Evolutionary conservation across 2,113 vertebrate species (phyloP).

Genomic region (Pipa parva): DNA sequence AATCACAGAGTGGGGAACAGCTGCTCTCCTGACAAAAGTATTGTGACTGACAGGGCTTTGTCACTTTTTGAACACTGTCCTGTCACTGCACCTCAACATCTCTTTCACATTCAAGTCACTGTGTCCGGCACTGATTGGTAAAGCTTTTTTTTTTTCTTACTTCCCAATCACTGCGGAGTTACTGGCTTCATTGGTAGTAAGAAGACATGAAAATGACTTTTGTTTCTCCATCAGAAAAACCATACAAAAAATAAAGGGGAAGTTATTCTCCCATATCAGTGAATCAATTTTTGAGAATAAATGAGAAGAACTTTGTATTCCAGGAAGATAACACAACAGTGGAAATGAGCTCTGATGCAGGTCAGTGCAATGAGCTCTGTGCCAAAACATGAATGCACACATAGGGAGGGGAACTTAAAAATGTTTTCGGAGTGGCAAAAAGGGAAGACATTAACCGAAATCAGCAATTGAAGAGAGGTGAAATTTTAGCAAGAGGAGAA

Average conservation of each 20-base stretch:
- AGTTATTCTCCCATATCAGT: slow-evolving; percentile 2
- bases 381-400: no score
- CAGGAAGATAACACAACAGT: slow-evolving; percentile 7
- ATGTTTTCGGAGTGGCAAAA: no score
- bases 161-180: neutral
- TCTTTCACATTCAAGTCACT: neutral
- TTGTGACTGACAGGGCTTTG: slow-evolving; percentile 7
- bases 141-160: neutral
- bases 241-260: slow-evolving; percentile 22
- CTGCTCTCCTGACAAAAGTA: slow-evolving; percentile 3
- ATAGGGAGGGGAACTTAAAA: no score
- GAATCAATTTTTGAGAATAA: slow-evolving; percentile 6
- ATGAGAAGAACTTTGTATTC: slow-evolving; percentile 1
- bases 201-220: slow-evolving; percentile 25
- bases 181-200: neutral
- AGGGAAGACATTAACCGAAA: no score
- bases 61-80: slow-evolving; percentile 6
- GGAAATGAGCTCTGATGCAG: slow-evolving; percentile 23
- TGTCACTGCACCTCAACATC: neutral
- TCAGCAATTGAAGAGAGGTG: no score
- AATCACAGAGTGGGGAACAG: slow-evolving; percentile 8
- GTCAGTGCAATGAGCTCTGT: slow-evolving; percentile 24
- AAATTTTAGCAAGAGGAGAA: no score
- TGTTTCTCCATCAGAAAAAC: slow-evolving; percentile 30
- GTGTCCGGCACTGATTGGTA: neutral